Evolutionary conservation across 2,113 vertebrate species (phyloP), one percentile per base, ranked within the genome.

Genomic region (Petaurus breviceps): DNA sequence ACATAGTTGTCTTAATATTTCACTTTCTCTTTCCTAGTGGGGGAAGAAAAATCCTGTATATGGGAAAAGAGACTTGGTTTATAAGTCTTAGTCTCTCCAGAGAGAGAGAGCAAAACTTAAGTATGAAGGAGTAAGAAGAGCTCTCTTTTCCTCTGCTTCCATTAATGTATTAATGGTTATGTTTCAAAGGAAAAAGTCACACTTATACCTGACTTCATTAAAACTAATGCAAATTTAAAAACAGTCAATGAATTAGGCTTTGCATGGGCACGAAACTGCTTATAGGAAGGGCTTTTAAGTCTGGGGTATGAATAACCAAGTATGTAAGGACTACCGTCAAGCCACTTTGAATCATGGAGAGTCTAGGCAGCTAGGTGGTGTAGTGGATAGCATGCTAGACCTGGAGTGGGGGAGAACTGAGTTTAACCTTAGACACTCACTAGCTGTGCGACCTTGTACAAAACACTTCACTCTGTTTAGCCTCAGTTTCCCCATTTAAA

Each of bases 231-330:
- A 77, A 77, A 77, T 31, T 77, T n/a, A 77, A 90, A 7, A 94
- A 26, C 3, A 77, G 5, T 26, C 28, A 37, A 47, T 1, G 46
- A 46, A 90, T 31, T 0, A 0, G 89, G 51, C 16, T 92, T 97
- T 97, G 68, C 55, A 14, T 77, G 16, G 91, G 93, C 31, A 91
- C 0, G 9, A 92, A 12, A 50, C 19, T 93, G 91, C 50, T 93
- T 55, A 26, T 43, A 94, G 43, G 68, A 89, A 89, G 95, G 49
- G 37, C 23, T 23, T n/a, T n/a, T 84, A n/a, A n/a, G 89, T n/a
- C 22, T 92, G 50, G 1, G 23, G 49, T 10, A 9, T 90, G 14
- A 68, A 90, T 52, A 61, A 3, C 0, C 11, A 61, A 46, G 14
- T 89, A 31, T 19, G 2, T n/a, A 49, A 57, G 26, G 10, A 0